Conservation (phyloP, 2,113 vertebrate genomes). For the Lasiurus cinereus region DNA sequence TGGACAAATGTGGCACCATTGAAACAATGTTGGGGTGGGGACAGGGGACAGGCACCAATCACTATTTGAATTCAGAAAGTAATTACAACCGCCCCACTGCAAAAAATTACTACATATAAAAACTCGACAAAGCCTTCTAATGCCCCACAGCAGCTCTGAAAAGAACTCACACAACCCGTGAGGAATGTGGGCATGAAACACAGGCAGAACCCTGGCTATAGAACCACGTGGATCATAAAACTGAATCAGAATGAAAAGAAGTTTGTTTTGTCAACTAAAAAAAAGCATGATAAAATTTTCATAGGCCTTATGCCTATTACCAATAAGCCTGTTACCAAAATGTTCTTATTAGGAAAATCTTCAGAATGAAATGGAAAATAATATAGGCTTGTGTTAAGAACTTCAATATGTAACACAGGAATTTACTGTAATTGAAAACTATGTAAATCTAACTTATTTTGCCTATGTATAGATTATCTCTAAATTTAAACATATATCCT, state of each 20-base stretch:
- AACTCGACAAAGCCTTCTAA: background rate
- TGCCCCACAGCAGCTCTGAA: background rate
- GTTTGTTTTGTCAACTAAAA: background rate
- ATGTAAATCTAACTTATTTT: background rate
- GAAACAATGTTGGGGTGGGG: too few species aligned
- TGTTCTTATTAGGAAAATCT: background rate
- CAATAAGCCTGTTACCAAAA: background rate
- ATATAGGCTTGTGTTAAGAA: background rate
- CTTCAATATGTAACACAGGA: background rate
- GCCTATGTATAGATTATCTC: background rate
- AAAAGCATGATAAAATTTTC: background rate
- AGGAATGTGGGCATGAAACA: background rate
- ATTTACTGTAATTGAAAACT: background rate
- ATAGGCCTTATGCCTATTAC: background rate
- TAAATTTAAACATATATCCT: background rate
- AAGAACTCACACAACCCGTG: background rate
- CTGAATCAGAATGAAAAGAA: background rate
- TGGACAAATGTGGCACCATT: background rate
- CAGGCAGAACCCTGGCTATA: rapidly evolving
- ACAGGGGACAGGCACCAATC: background rate
- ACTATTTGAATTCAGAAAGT: background rate
- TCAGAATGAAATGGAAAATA: background rate
- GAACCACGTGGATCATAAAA: background rate
- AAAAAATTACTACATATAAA: background rate
- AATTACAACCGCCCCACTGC: background rate